Evolutionary conservation across 2,888 invertebrate genomes (phyloP).

Genomic region (Callyntrura guangdongensis): DNA sequence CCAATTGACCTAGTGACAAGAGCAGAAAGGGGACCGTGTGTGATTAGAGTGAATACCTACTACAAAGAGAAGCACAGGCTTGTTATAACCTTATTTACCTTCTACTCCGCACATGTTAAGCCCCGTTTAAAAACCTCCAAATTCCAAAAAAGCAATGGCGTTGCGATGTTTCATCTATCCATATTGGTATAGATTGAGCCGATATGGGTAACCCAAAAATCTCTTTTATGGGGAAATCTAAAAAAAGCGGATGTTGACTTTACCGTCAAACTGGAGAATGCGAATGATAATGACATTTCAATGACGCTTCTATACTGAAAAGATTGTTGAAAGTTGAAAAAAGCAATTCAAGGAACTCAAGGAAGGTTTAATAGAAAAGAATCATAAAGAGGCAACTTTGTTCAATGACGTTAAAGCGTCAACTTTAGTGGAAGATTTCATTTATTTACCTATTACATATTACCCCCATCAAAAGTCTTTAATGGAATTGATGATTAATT

Average conservation of each 20-base stretch:
- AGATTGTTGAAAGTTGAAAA: not conserved
- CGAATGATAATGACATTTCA: slow-evolving; percentile 34
- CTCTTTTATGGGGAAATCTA: not conserved
- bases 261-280: not conserved
- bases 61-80: slow-evolving; percentile 17
- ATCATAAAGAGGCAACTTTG: not conserved
- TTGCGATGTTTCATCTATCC: no score
- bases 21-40: slow-evolving; percentile 14
- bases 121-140: no score
- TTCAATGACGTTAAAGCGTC: not conserved
- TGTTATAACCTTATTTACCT: slow-evolving; percentile 53
- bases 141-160: no score
- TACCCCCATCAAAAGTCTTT: not conserved
- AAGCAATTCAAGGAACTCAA: not conserved
- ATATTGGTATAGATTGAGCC: no score
- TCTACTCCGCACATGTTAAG: not conserved
- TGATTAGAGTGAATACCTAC: not conserved
- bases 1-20: slow-evolving; percentile 62
- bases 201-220: slow-evolving; percentile 20
- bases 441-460: no score
- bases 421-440: not conserved
- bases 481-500: slow-evolving; percentile 26
- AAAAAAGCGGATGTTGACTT: not conserved
- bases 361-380: not conserved
- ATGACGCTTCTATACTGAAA: slow-evolving; percentile 16